Evolutionary conservation across 2,888 invertebrate species (phyloP).

Genomic region (Drosophila falleni): DNA sequence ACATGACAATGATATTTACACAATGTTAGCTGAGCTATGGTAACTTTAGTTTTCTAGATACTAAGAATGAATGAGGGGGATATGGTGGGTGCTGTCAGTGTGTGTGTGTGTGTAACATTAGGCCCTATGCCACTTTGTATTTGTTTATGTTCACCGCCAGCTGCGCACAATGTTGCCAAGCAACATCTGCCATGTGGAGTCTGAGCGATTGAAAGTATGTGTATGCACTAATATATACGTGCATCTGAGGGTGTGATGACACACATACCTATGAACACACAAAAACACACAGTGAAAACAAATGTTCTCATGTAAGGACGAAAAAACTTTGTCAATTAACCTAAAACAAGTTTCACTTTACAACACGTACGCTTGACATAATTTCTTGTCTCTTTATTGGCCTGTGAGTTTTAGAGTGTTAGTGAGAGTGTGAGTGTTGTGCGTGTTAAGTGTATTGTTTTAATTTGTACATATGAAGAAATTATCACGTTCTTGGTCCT

Average conservation of each 20-base stretch:
- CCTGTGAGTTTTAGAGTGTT: constrained; percentile 4
- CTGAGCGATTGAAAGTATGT: constrained; percentile 60
- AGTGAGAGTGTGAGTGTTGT: constrained; percentile 7
- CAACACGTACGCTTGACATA: constrained; percentile 74
- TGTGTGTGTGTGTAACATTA: constrained; percentile 24
- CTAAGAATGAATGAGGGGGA: constrained; percentile 19
- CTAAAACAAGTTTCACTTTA: constrained; percentile 78
- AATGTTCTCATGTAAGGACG: constrained; percentile 51
- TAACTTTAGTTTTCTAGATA: constrained; percentile 37
- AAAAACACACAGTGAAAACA: constrained; percentile 41
- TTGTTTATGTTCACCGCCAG: constrained; percentile 72
- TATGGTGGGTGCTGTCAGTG: constrained; percentile 33
- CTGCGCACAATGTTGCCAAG: constrained; percentile 66
- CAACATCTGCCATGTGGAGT: constrained; percentile 59
- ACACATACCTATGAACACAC: constrained; percentile 31
- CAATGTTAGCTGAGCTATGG: constrained; percentile 66
- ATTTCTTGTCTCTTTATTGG: constrained; percentile 44
- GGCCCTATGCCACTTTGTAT: constrained; percentile 69
- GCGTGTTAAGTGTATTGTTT: constrained; percentile 16
- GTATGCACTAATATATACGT: constrained; percentile 13
- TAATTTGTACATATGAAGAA: constrained; percentile 69
- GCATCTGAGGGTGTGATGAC: constrained; percentile 14
- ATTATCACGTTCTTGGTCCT: constrained; percentile 86
- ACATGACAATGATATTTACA: constrained; percentile 78
- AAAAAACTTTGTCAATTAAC: constrained; percentile 79